phyloP scores from a whole-genome alignment of 2,797 vertebrate species.

The Trachurus trachurus region DNA sequence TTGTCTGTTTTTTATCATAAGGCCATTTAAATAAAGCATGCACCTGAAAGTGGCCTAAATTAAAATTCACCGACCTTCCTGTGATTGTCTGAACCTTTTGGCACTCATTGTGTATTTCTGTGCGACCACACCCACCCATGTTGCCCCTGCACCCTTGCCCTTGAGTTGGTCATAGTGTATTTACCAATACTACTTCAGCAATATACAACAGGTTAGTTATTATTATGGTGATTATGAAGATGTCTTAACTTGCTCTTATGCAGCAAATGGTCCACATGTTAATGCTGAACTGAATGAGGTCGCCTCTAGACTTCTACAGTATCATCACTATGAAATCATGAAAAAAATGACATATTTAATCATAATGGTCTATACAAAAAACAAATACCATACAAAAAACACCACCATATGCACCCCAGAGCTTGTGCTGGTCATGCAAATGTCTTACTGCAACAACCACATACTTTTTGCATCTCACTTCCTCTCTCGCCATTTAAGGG shows the following conservation, averaged over 20 bases:
- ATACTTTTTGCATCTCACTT: slow-evolving; percentile 58
- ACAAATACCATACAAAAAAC: not conserved
- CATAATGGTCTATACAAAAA: not conserved
- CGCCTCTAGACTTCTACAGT: not conserved
- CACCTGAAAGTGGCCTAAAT: not conserved
- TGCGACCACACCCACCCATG: slow-evolving; percentile 21
- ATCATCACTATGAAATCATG: not conserved
- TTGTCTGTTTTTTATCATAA: slow-evolving; percentile 7
- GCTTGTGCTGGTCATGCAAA: slow-evolving; percentile 32
- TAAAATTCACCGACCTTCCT: slow-evolving; percentile 36
- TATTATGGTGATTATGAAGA: not conserved
- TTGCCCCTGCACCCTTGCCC: not conserved
- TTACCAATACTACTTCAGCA: not conserved
- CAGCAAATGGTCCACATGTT: slow-evolving; percentile 9
- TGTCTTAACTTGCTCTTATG: not conserved
- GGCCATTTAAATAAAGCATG: not conserved
- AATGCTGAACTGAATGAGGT: not conserved
- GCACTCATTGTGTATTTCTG: slow-evolving; percentile 26
- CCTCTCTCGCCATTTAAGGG: slow-evolving; percentile 75
- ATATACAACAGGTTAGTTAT: not conserved
- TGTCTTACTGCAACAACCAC: slow-evolving; percentile 22
- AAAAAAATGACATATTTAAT: not conserved
- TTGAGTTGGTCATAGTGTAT: not conserved
- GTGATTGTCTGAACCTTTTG: slow-evolving; percentile 44
- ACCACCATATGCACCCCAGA: not conserved